Evolutionary conservation across 2,113 vertebrate species (phyloP).

Genomic region (Cebus imitator): DNA sequence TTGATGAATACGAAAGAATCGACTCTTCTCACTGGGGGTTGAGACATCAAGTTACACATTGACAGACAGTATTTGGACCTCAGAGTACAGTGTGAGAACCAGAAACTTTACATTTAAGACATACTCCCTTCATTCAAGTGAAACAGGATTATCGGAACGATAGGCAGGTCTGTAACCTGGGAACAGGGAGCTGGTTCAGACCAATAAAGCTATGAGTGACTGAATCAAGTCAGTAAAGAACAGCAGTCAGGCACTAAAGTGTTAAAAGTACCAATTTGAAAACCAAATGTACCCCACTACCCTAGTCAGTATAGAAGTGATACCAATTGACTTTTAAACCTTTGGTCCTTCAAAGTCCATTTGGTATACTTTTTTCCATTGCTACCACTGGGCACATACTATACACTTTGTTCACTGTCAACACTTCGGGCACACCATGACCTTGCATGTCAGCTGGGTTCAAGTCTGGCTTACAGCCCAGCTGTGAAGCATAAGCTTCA

Average conservation of each 20-base stretch:
- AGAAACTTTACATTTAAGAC: slow-evolving; percentile 80
- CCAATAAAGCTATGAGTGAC: slow-evolving; percentile 71
- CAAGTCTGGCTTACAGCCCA: slow-evolving; percentile 45
- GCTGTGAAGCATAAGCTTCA: slow-evolving; percentile 62
- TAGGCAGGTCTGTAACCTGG: slow-evolving; percentile 81
- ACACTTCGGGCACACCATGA: slow-evolving; percentile 60
- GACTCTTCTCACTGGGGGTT: slow-evolving; percentile 62
- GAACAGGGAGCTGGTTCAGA: slow-evolving; percentile 81
- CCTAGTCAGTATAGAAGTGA: slow-evolving; percentile 38
- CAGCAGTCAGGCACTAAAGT: slow-evolving; percentile 68
- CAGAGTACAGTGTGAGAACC: slow-evolving; percentile 80
- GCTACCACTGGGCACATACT: slow-evolving; percentile 52
- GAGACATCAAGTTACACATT: slow-evolving; percentile 73
- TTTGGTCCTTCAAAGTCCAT: slow-evolving; percentile 64
- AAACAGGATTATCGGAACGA: slow-evolving; percentile 84
- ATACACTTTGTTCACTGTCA: slow-evolving; percentile 52
- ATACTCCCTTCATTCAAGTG: slow-evolving; percentile 73
- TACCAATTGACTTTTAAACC: slow-evolving; percentile 75
- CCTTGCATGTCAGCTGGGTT: slow-evolving; percentile 55
- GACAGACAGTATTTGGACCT: slow-evolving; percentile 83
- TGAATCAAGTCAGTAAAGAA: slow-evolving; percentile 77
- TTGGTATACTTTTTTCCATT: slow-evolving; percentile 50
- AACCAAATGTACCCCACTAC: neutral
- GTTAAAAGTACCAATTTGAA: slow-evolving; percentile 66
- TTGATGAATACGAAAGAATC: slow-evolving; percentile 60